These are phyloP conservation scores for Hipposideros armiger DNA, from an alignment of 2,113 vertebrate species.

Conservation along the genomic window DNA sequence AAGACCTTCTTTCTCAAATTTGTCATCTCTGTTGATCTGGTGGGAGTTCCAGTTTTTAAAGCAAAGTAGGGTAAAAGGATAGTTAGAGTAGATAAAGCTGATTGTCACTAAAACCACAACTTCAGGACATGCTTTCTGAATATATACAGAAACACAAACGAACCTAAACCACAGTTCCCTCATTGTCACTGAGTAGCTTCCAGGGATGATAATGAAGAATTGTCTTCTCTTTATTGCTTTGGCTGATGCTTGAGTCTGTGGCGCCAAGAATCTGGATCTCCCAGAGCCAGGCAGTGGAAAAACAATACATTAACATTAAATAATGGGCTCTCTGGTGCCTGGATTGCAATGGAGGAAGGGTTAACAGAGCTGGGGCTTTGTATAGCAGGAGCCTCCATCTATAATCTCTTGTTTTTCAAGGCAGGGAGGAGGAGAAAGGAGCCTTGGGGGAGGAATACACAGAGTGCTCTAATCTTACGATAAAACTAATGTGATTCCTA, in stretches of 20 bases:
- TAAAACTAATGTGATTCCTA: constrained; percentile 84
- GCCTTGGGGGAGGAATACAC: constrained; percentile 68
- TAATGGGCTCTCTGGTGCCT: constrained; percentile 72
- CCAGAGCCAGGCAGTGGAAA: constrained; percentile 73
- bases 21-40: background rate
- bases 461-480: constrained; percentile 80
- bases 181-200: constrained; percentile 64
- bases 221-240: constrained; percentile 82
- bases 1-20: background rate
- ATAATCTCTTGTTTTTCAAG: constrained; percentile 77
- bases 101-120: constrained; percentile 1
- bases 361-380: constrained; percentile 72
- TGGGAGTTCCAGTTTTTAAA: background rate
- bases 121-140: constrained; percentile 34
- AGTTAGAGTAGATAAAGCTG: background rate
- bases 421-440: constrained; percentile 66
- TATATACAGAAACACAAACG: constrained; percentile 48
- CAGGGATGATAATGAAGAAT: constrained; percentile 84
- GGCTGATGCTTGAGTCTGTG: constrained; percentile 27
- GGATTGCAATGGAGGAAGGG: constrained; percentile 66
- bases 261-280: constrained; percentile 76
- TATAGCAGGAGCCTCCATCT: constrained; percentile 51
- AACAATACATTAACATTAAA: constrained; percentile 76
- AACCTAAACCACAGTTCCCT: background rate
- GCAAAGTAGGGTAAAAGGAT: background rate